Evolutionary conservation across 2,888 invertebrate species (phyloP).

Genomic region (Neria commutata): DNA sequence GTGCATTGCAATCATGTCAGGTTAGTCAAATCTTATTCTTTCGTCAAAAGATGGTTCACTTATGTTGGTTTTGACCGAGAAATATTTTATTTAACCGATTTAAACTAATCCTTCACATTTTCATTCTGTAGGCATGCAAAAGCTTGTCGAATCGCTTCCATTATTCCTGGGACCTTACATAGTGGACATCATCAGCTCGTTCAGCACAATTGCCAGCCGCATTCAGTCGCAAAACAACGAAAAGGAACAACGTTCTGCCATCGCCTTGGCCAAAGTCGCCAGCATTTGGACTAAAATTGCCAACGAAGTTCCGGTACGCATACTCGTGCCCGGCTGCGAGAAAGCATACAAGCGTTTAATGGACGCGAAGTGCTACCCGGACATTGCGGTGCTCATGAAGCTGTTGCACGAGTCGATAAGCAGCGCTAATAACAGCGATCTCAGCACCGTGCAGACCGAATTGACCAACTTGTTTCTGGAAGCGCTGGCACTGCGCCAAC

Average conservation of each 20-base stretch:
- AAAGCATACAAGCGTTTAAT: conserved; percentile 70
- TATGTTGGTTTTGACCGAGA: neutral
- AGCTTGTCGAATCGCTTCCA: conserved; percentile 81
- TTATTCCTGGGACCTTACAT: conserved; percentile 87
- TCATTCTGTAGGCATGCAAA: conserved; percentile 68
- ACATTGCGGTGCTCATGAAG: conserved; percentile 75
- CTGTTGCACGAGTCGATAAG: conserved; percentile 76
- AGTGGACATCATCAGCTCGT: conserved; percentile 71
- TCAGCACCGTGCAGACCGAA: conserved; percentile 70
- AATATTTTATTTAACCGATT: neutral
- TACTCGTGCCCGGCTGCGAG: conserved; percentile 77
- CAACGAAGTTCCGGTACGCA: conserved; percentile 71
- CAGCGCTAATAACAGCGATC: conserved; percentile 68
- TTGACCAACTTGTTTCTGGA: conserved; percentile 77
- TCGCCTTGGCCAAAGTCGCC: conserved; percentile 67
- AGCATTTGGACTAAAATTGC: conserved; percentile 73
- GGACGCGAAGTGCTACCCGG: conserved; percentile 65
- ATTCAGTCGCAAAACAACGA: conserved; percentile 20
- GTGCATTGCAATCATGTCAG: conserved; percentile 66
- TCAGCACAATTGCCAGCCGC: conserved; percentile 66
- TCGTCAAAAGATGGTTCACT: too few relatives aligned
- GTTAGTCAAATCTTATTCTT: too few relatives aligned
- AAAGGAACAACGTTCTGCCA: conserved; percentile 64
- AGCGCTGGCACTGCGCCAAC: conserved; percentile 71
- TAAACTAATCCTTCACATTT: neutral